Evolutionary conservation across 2,797 vertebrate species (phyloP), one percentile per base, ranked within the genome.

Genomic region (Calcarius lapponicus): DNA sequence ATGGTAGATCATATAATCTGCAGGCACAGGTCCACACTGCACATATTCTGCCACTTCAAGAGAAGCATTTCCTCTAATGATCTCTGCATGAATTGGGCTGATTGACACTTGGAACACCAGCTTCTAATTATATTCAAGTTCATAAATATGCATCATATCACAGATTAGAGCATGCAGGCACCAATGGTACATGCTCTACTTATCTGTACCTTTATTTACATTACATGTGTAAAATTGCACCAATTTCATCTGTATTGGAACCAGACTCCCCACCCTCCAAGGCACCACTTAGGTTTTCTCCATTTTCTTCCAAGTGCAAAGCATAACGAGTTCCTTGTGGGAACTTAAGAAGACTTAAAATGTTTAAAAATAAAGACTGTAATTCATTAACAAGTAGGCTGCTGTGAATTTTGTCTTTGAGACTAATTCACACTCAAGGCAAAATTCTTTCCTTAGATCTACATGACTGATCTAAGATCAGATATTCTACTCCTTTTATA

Each of bases 331-430:
- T 79, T 97, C 90, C 95, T 96, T 31, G 26, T 92, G 94, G 80
- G 88, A 94, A 92, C 92, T 92, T 88, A 76, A 90, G 91, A 64
- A 57, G 61, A 79, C 79, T 91, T 95, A 74, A 85, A 92, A 76
- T 75, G 65, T 88, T 96, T 92, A 82, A 93, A 97, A 97, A 96
- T 91, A 96, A 96, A 96, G 81, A 93, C 88, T 53, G 91, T 93
- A 97, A 93, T 92, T 96, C 95, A 96, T 97, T 97, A 97, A 95
- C 92, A 91, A 96, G 92, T 42, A 94, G 38, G 78, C 92, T 91
- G 90, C 84, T 92, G 70, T 50, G 90, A 95, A 96, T 95, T 92
- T 92, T 95, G 90, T 95, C 95, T 97, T 95, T 96, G 84, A 97
- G 95, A 86, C n/a, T 84, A 88, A 93, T 91, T 92, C 82, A 70